Percentiles rank a stretch among this genome's conserved stretches.
Conservation (phyloP, 2,888 invertebrate genomes). For the Diaperis boleti region DNA sequence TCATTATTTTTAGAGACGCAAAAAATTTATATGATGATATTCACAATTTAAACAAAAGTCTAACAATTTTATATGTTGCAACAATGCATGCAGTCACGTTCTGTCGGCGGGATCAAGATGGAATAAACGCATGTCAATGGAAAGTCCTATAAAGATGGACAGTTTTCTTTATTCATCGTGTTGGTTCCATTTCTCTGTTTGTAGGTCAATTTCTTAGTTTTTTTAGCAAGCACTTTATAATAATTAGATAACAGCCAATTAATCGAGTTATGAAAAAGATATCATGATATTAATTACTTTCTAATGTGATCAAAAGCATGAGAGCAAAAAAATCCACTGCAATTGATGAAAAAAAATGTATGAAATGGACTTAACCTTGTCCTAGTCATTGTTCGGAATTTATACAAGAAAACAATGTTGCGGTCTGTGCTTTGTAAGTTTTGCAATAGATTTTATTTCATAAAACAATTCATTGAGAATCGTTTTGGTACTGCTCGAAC, state of each 20-base stretch:
- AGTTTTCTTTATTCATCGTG: background rate
- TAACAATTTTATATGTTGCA: too few species aligned
- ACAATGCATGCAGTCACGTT: too few species aligned
- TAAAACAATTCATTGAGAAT: background rate
- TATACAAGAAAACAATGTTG: background rate
- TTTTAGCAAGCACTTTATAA: conserved; percentile 16
- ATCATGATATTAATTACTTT: conserved; percentile 17
- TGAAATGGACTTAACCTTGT: background rate
- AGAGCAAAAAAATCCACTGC: background rate
- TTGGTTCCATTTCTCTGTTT: conserved; percentile 17
- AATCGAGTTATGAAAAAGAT: conserved; percentile 28
- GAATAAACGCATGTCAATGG: background rate
- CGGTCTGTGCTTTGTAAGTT: background rate
- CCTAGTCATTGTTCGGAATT: background rate
- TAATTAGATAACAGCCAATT: conserved; percentile 20
- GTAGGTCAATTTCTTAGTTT: conserved; percentile 19
- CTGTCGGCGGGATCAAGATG: background rate
- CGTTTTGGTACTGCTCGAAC: too few species aligned
- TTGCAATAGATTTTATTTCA: background rate
- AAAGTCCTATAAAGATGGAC: background rate
- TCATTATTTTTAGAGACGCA: too few species aligned
- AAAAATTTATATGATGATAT: too few species aligned
- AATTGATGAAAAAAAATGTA: background rate
- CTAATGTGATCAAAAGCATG: conserved; percentile 20
- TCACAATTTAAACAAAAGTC: too few species aligned